phyloP scores from a whole-genome alignment of 2,797 vertebrate species.

The Cetoscarus ocellatus region DNA sequence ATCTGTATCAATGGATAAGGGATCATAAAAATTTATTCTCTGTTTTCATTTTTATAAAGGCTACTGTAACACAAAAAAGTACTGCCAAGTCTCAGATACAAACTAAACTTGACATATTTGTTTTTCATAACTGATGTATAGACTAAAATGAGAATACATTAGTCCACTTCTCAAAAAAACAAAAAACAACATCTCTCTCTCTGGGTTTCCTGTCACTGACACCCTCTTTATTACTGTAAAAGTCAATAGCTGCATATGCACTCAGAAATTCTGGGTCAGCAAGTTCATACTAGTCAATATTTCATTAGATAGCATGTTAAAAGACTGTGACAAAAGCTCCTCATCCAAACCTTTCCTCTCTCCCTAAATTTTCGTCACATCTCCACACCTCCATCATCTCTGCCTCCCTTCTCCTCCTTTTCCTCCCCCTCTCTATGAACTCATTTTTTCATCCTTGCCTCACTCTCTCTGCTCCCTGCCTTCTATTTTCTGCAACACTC shows the following conservation, averaged over 20 bases:
- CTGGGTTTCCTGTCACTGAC: neutral
- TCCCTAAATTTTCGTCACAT: slow-evolving; percentile 36
- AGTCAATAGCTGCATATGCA: slow-evolving; percentile 21
- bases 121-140: neutral
- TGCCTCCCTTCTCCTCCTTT: slow-evolving; percentile 1
- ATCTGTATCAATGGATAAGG: no score
- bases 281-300: slow-evolving; percentile 68
- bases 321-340: slow-evolving; percentile 30
- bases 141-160: neutral
- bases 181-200: neutral
- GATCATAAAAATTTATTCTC: no score
- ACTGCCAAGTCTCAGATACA: slow-evolving; percentile 6
- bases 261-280: slow-evolving; percentile 34
- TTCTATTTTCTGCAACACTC: slow-evolving; percentile 79
- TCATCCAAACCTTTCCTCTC: slow-evolving; percentile 5
- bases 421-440: slow-evolving; percentile 2
- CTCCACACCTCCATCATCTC: slow-evolving; percentile 8
- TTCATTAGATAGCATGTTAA: slow-evolving; percentile 61
- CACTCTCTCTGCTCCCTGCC: slow-evolving; percentile 22
- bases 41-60: no score
- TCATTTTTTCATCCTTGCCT: slow-evolving; percentile 40
- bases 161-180: neutral
- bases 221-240: slow-evolving; percentile 26
- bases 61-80: neutral
- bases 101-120: neutral